Percentiles rank a stretch among this genome's conserved stretches.
These are phyloP conservation scores for Heliocidaris tuberculata DNA, from an alignment of 35 echinoderm and acorn worm species.

Conservation along the genomic window DNA sequence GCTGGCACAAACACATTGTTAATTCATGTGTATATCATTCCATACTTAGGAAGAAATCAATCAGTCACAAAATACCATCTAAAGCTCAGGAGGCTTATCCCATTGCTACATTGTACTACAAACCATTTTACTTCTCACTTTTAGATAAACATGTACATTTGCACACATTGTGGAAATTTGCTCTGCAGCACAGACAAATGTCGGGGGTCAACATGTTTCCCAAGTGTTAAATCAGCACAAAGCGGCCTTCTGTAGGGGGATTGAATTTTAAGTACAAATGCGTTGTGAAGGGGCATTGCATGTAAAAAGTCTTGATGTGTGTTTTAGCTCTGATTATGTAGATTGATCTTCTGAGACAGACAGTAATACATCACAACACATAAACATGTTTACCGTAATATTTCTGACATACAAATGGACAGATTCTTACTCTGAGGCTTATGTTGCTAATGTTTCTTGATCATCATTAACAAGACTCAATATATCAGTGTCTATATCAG, in stretches of 20 bases:
- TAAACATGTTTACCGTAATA: neutral
- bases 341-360: neutral
- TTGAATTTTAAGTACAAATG: slow-evolving; percentile 8
- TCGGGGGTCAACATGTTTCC: slow-evolving; percentile 40
- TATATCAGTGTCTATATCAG: too few species aligned
- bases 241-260: slow-evolving; percentile 26
- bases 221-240: slow-evolving; percentile 54
- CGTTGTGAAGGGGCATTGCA: neutral
- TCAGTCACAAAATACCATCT: neutral
- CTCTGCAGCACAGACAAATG: slow-evolving; percentile 25
- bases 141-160: neutral
- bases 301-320: neutral
- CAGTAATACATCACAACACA: neutral
- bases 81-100: neutral
- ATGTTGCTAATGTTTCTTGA: too few species aligned
- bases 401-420: too few species aligned
- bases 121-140: neutral
- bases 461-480: too few species aligned
- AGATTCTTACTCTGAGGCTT: too few species aligned
- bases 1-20: neutral
- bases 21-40: neutral
- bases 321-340: neutral
- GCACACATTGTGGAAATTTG: slow-evolving; percentile 12
- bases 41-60: neutral
- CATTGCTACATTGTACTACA: neutral